Percentiles rank a stretch among this genome's conserved stretches.
Evolutionary conservation across 2,797 vertebrate genomes (phyloP).

Genomic region (Cephalopachus bancanus): DNA sequence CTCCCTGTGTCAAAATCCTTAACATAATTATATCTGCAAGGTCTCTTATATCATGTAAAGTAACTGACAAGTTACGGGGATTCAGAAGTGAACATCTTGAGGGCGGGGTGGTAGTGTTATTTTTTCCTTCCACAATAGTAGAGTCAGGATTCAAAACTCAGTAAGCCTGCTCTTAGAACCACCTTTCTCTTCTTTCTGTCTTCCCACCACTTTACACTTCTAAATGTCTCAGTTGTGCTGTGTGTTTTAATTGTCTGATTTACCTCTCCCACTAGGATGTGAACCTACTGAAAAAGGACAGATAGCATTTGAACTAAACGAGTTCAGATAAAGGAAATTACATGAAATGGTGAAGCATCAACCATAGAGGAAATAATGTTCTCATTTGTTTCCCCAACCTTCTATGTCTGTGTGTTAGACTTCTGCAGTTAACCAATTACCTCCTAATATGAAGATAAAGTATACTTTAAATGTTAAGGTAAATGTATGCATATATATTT

Average conservation of each 20-base stretch:
- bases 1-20: background rate
- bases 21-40: too few species aligned
- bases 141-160: background rate
- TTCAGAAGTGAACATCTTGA: background rate
- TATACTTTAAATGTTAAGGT: slow-evolving; percentile 29
- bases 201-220: background rate
- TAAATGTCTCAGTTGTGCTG: background rate
- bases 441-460: slow-evolving; percentile 37
- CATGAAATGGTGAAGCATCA: background rate
- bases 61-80: background rate
- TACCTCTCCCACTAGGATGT: background rate
- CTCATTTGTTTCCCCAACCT: background rate
- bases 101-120: background rate
- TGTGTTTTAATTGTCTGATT: background rate
- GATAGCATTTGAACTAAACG: background rate
- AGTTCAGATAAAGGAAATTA: slow-evolving; percentile 40
- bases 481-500: background rate
- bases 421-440: background rate
- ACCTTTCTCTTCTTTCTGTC: background rate
- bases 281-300: background rate
- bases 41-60: background rate
- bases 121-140: background rate
- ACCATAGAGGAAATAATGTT: slow-evolving; percentile 6
- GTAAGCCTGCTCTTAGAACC: background rate
- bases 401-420: background rate